These are phyloP conservation scores for Trinorchestia longiramus DNA, from an alignment of 1,140 invertebrate species.

Conservation along the genomic window DNA sequence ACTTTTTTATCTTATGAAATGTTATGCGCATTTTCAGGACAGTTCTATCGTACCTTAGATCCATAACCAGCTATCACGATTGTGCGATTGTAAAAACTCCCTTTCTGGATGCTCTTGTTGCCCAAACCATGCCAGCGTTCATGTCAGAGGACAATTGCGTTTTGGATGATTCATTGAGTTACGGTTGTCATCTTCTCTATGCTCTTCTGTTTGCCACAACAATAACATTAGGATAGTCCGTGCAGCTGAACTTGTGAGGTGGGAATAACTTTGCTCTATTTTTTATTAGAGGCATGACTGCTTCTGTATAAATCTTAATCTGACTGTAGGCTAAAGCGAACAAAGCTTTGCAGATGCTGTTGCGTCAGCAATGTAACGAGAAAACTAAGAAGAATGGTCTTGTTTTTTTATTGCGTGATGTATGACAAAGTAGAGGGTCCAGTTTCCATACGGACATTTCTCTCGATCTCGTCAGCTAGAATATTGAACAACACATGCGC, in stretches of 20 bases:
- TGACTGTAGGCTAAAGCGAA: not conserved
- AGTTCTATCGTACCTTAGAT: no score
- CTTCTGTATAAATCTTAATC: conserved; percentile 9
- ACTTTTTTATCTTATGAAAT: no score
- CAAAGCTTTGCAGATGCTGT: not conserved
- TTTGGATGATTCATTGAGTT: not conserved
- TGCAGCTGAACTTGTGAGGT: not conserved
- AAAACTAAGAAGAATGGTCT: not conserved
- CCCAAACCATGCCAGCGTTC: not conserved
- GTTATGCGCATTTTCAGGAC: no score
- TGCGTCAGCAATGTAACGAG: not conserved
- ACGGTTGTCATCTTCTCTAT: not conserved
- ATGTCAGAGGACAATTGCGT: not conserved
- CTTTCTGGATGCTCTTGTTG: no score
- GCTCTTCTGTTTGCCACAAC: not conserved
- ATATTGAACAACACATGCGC: not conserved
- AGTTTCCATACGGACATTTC: not conserved
- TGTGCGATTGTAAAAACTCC: no score
- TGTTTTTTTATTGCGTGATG: not conserved
- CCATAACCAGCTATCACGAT: no score
- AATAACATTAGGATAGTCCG: conserved; percentile 1
- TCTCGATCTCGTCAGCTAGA: not conserved
- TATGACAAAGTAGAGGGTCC: not conserved
- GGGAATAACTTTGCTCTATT: not conserved
- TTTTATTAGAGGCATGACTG: not conserved